Evolutionary conservation across 2,888 invertebrate genomes (phyloP), one percentile per base, ranked within the genome.

Genomic region (Imbricaverruca yamaguchii): DNA sequence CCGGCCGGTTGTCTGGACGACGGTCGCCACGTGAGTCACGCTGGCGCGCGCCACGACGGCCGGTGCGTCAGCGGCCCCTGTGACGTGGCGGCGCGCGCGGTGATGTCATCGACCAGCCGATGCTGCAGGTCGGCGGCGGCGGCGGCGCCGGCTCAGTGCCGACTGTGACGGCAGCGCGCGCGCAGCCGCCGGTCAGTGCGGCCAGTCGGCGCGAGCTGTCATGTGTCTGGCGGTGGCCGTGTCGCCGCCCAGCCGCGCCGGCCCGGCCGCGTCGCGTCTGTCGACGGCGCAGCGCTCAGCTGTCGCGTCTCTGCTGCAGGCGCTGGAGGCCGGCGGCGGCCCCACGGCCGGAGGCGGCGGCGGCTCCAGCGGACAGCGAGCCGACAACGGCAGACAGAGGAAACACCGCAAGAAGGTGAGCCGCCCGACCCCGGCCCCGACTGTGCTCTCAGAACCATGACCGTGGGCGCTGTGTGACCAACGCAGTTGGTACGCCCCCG

Each of bases 191-290:
- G 39, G 39, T 39, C 39, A 39, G 39, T 39, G 39, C 4, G 39
- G 39, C 39, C 39, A 39, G 39, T 39, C 39, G 39, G 39, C 39
- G 39, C 4, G 39, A 39, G 39, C 39, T 12, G 15, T 11, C 67
- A 69, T 69, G 69, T 69, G 69, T 39, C 69, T 69, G 69, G 69
- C 69, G 13, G 69, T 69, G 39, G 69, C 23, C n/a, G 11, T 15
- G 69, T 13, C 63, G 63, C n/a, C 39, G 69, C 39, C 69, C 6
- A 11, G 15, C 39, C 13, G 69, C 69, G 69, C 39, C 39, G 25
- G 39, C 65, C 8, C 65, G n/a, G n/a, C 65, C 25, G 23, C 69
- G 69, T 39, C 39, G 69, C 69, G 69, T 6, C 69, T 69, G 39
- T 39, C 69, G 15, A 25, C 69, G 25, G 39, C 23, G 69, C 69